A percentile compares a stretch with the other conserved stretches of the same genome.
phyloP scores from a whole-genome alignment of 1,140 invertebrate genomes.

The Drosophila lacertosa region DNA sequence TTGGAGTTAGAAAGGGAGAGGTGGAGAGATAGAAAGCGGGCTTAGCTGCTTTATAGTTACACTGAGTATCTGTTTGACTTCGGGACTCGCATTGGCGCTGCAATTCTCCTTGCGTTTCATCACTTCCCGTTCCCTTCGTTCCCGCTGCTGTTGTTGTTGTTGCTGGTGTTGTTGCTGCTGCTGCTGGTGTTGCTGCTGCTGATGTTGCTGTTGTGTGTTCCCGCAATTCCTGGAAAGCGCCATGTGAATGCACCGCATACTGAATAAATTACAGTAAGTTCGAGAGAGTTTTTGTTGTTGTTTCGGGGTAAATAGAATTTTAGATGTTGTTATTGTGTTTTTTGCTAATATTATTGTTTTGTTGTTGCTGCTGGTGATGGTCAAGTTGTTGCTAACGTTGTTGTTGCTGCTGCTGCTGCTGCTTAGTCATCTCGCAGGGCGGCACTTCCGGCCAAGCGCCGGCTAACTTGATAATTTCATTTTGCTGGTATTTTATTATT shows the following conservation, averaged over 20 bases:
- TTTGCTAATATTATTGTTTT: conserved; percentile 9
- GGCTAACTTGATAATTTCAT: conserved; percentile 36
- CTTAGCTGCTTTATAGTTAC: conserved; percentile 84
- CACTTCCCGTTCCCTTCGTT: conserved; percentile 87
- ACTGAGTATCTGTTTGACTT: conserved; percentile 97
- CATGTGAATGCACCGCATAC: conserved; percentile 84
- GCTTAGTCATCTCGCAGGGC: conserved; percentile 40
- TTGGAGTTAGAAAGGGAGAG: neutral
- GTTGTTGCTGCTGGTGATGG: conserved; percentile 3
- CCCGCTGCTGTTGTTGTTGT: conserved; percentile 85
- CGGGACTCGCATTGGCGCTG: conserved; percentile 96
- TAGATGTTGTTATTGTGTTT: conserved; percentile 31
- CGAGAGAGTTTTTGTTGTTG: conserved; percentile 52
- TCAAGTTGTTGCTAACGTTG: conserved; percentile 14
- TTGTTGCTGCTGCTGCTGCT: conserved; percentile 2
- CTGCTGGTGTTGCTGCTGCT: conserved; percentile 86
- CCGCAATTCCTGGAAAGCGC: conserved; percentile 89
- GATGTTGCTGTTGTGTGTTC: conserved; percentile 89
- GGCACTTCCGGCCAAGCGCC: conserved; percentile 47
- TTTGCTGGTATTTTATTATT: conserved; percentile 11
- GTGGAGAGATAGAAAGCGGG: neutral
- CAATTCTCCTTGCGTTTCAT: conserved; percentile 93
- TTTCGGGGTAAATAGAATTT: conserved; percentile 26
- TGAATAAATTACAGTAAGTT: conserved; percentile 79
- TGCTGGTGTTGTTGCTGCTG: conserved; percentile 86